phyloP scores from a whole-genome alignment of 1,140 invertebrate species.

The Atopsyche davidsoni region DNA sequence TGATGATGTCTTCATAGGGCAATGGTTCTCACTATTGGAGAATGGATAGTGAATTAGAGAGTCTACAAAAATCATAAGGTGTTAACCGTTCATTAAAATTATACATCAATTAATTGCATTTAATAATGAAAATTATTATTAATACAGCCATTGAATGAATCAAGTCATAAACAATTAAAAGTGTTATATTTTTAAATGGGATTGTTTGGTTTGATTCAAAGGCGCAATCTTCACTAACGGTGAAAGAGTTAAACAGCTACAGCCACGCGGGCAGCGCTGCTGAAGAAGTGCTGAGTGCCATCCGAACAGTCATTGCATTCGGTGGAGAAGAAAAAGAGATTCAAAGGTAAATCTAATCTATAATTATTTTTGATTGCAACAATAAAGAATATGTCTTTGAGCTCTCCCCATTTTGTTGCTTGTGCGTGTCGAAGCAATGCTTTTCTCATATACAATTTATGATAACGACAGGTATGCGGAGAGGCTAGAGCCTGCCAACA shows the following conservation, averaged over 20 bases:
- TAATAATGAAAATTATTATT: too few species aligned
- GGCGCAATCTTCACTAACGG: constrained; percentile 57
- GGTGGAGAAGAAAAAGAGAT: constrained; percentile 69
- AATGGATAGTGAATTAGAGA: too few species aligned
- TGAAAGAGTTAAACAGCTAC: constrained; percentile 63
- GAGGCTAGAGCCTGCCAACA: constrained; percentile 53
- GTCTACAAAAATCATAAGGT: too few species aligned
- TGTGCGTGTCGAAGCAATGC: background rate
- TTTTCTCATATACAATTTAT: constrained; percentile 1
- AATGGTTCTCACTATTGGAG: too few species aligned
- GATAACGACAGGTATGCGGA: constrained; percentile 54
- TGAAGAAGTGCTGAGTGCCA: constrained; percentile 69
- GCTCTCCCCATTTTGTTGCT: background rate
- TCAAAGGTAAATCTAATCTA: constrained; percentile 43
- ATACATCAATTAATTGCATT: too few species aligned
- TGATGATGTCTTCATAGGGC: too few species aligned
- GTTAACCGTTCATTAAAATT: too few species aligned
- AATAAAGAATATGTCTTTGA: background rate
- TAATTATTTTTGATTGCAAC: background rate
- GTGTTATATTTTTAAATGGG: too few species aligned
- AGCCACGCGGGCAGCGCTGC: constrained; percentile 68
- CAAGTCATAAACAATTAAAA: too few species aligned
- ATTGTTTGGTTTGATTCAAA: constrained; percentile 33
- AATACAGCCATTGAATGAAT: too few species aligned
- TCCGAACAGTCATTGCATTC: constrained; percentile 74